A percentile compares a stretch with the other conserved stretches of the same genome.
phyloP scores from a whole-genome alignment of 2,113 vertebrate genomes.

The Phyllostomus discolor region DNA sequence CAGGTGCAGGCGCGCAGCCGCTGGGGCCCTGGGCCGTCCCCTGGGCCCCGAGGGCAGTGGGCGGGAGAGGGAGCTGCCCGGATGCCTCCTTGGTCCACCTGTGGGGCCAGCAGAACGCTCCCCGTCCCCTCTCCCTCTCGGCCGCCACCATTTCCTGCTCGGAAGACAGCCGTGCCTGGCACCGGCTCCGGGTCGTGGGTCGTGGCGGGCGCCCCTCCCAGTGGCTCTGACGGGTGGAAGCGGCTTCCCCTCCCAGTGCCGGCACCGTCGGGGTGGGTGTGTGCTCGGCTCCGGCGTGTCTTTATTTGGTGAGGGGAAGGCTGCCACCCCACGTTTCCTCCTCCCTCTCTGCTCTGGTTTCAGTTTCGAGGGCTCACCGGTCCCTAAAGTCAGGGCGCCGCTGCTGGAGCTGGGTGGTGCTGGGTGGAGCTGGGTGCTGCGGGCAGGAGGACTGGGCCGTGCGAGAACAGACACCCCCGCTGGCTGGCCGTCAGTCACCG shows the following conservation, averaged over 20 bases:
- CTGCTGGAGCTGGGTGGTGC: background rate
- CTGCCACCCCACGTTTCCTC: background rate
- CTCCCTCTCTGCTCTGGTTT: constrained; percentile 1
- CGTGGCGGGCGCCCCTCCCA: background rate
- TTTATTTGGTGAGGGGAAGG: constrained; percentile 13
- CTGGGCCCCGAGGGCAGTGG: background rate
- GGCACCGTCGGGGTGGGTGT: background rate
- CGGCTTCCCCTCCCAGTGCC: background rate
- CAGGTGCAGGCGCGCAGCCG: background rate
- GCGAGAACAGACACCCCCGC: background rate
- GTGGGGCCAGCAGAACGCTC: background rate
- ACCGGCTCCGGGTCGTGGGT: background rate
- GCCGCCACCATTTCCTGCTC: background rate
- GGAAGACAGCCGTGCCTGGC: background rate
- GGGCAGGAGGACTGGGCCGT: background rate
- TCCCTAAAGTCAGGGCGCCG: background rate
- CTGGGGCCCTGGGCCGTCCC: background rate
- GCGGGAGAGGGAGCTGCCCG: background rate
- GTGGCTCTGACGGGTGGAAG: background rate
- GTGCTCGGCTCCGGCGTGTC: background rate
- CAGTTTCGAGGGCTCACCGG: background rate
- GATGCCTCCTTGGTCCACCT: background rate
- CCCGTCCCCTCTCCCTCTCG: background rate
- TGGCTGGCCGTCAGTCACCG: rapidly evolving
- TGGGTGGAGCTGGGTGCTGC: too few species aligned